These are phyloP conservation scores for Halichoeres trimaculatus DNA, from an alignment of 2,113 vertebrate genomes.

Conservation along the genomic window DNA sequence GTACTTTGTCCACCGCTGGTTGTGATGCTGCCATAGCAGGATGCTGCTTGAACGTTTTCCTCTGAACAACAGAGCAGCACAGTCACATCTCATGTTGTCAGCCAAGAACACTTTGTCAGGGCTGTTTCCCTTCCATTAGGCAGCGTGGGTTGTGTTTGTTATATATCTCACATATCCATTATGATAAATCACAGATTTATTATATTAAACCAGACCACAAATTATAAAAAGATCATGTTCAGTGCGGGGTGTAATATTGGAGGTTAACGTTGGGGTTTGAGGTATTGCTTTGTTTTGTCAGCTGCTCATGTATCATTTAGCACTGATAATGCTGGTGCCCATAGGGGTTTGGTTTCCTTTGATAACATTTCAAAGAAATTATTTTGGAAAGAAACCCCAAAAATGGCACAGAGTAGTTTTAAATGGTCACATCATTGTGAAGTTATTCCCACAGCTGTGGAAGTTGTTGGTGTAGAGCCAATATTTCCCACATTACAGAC, in stretches of 20 bases:
- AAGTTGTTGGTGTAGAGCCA: neutral
- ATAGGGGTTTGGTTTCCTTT: neutral
- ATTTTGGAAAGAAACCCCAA: neutral
- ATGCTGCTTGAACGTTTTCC: neutral
- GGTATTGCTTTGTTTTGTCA: neutral
- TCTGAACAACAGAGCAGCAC: neutral
- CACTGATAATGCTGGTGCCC: neutral
- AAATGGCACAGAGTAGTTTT: neutral
- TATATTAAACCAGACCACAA: too few relatives aligned
- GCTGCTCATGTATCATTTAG: neutral
- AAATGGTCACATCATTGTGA: neutral
- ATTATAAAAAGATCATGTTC: too few relatives aligned
- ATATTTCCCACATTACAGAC: slow-evolving; percentile 8
- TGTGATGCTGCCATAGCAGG: neutral
- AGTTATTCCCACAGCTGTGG: neutral
- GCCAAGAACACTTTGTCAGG: too few relatives aligned
- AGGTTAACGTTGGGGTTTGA: too few relatives aligned
- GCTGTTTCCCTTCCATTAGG: too few relatives aligned
- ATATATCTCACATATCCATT: too few relatives aligned
- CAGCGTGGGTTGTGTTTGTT: too few relatives aligned
- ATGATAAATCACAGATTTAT: too few relatives aligned
- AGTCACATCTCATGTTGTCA: too few relatives aligned
- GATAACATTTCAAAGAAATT: neutral
- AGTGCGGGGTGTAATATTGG: too few relatives aligned
- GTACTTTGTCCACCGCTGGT: neutral